Conservation (phyloP, 1,140 invertebrate species). For the Drosophila ercepeae region DNA sequence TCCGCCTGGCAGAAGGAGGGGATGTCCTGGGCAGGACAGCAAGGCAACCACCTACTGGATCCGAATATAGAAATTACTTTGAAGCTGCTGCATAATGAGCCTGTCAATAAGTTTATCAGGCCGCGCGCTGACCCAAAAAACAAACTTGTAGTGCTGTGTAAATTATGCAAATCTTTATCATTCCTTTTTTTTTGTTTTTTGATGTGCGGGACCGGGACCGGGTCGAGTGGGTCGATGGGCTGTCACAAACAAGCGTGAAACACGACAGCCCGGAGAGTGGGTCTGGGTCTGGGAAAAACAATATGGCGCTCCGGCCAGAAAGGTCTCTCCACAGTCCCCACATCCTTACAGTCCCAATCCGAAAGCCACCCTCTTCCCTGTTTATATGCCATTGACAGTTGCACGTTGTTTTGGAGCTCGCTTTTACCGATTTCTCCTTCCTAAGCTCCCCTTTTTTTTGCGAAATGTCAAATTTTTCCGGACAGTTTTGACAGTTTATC, state of each 20-base stretch:
- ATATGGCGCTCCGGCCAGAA: conserved; percentile 71
- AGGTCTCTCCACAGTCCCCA: conserved; percentile 4
- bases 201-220: not conserved
- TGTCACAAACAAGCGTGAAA: conserved; percentile 80
- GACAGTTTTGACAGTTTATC: conserved; percentile 82
- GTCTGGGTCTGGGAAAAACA: conserved; percentile 68
- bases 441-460: conserved; percentile 43
- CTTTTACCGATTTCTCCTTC: conserved; percentile 38
- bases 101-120: conserved; percentile 80
- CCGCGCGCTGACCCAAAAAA: conserved; percentile 59
- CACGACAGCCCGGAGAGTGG: conserved; percentile 68
- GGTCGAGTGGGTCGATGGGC: conserved; percentile 29
- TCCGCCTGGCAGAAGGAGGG: conserved; percentile 13
- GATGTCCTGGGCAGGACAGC: not conserved
- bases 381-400: conserved; percentile 76
- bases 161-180: conserved; percentile 80
- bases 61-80: conserved; percentile 47
- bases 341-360: not conserved
- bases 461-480: conserved; percentile 82
- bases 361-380: conserved; percentile 16
- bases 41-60: conserved; percentile 1
- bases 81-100: conserved; percentile 68
- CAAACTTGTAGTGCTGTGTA: conserved; percentile 73
- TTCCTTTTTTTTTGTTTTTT: conserved; percentile 43
- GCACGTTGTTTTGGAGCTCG: conserved; percentile 70